phyloP scores from a whole-genome alignment of 2,797 vertebrate species.

The Aeoliscus strigatus region DNA sequence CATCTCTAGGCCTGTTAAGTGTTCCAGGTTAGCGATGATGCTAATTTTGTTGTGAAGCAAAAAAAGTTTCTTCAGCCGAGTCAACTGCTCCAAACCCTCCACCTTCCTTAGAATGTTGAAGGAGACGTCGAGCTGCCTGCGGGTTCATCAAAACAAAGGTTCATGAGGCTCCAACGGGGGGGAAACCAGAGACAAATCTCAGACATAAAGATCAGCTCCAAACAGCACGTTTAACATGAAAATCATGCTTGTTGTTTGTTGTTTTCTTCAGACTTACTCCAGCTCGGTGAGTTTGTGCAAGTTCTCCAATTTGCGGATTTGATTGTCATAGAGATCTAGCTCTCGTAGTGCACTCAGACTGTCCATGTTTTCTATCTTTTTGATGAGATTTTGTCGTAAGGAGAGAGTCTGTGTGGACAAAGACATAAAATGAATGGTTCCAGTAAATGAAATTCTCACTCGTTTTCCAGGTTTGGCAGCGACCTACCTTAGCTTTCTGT shows the following conservation, averaged over 20 bases:
- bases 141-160: conserved; percentile 20
- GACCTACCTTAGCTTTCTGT: conserved; percentile 89
- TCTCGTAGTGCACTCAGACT: conserved; percentile 82
- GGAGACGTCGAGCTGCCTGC: conserved; percentile 90
- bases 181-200: too few relatives aligned
- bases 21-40: conserved; percentile 85
- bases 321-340: conserved; percentile 97
- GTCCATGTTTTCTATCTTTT: conserved; percentile 92
- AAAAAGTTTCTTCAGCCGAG: conserved; percentile 89
- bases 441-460: neutral
- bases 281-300: conserved; percentile 85
- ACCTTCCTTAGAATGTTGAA: conserved; percentile 91
- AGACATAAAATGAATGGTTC: conserved; percentile 24
- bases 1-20: conserved; percentile 85
- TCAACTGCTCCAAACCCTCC: conserved; percentile 87
- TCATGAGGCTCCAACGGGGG: too few relatives aligned
- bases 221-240: too few relatives aligned
- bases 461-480: neutral
- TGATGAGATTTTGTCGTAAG: conserved; percentile 94
- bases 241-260: too few relatives aligned
- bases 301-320: conserved; percentile 92
- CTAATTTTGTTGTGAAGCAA: conserved; percentile 96
- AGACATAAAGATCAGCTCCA: too few relatives aligned
- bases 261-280: conserved; percentile 84
- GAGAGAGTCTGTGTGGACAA: conserved; percentile 83